A percentile compares a stretch with the other conserved stretches of the same genome.
These are phyloP conservation scores for Plagiodera versicolora DNA, from an alignment of 2,888 invertebrate genomes.

Conservation along the genomic window DNA sequence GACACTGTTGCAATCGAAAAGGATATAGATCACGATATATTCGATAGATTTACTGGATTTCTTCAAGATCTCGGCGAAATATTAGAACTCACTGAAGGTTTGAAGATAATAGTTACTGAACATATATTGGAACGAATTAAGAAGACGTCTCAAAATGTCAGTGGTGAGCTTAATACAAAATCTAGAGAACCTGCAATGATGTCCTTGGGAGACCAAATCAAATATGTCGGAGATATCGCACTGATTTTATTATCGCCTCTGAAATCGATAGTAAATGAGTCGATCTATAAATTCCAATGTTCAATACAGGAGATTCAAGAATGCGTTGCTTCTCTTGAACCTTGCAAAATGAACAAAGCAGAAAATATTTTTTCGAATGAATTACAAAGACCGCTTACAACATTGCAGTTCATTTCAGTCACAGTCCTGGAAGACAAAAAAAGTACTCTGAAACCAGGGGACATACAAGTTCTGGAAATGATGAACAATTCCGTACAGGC, in stretches of 20 bases:
- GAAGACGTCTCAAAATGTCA: constrained; percentile 7
- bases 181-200: constrained; percentile 26
- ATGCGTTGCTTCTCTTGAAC: constrained; percentile 36
- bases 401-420: constrained; percentile 48
- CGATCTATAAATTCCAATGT: constrained; percentile 42
- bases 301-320: constrained; percentile 48
- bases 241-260: constrained; percentile 27
- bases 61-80: constrained; percentile 17
- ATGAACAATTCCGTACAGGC: constrained; percentile 44
- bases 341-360: constrained; percentile 38
- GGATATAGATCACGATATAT: constrained; percentile 18
- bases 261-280: constrained; percentile 29
- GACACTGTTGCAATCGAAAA: constrained; percentile 1
- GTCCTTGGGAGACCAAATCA: constrained; percentile 26
- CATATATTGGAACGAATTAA: constrained; percentile 10
- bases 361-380: constrained; percentile 44
- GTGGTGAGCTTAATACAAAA: constrained; percentile 16
- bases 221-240: constrained; percentile 28
- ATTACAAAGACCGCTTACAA: constrained; percentile 48
- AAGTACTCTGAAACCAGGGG: constrained; percentile 45
- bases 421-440: constrained; percentile 47
- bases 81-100: constrained; percentile 14
- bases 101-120: constrained; percentile 9
- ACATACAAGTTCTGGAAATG: constrained; percentile 45
- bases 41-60: constrained; percentile 17